Percentiles rank a stretch among this genome's conserved stretches.
These are phyloP conservation scores for Amphipoea oculea DNA, from an alignment of 2,888 invertebrate genomes.

Conservation along the genomic window DNA sequence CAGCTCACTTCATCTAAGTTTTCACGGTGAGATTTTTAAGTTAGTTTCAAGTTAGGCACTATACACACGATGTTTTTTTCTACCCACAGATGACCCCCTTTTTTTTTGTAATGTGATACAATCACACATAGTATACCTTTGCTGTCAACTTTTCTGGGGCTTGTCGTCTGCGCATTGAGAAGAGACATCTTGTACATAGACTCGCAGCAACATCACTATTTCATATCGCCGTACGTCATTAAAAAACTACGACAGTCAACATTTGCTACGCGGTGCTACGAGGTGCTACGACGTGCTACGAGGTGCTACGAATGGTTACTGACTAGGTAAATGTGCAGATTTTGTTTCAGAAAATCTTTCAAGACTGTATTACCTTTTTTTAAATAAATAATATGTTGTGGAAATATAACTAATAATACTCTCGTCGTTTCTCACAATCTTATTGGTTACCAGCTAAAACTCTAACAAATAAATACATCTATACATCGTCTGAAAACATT, in stretches of 20 bases:
- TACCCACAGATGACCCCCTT: neutral
- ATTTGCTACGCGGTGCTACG: conserved; percentile 33
- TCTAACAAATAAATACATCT: conserved; percentile 30
- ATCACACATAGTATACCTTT: neutral
- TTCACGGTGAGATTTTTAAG: neutral
- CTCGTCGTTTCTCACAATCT: conserved; percentile 5
- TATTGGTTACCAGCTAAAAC: conserved; percentile 22
- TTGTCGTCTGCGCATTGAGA: neutral
- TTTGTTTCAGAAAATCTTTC: conserved; percentile 9
- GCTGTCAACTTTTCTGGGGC: neutral
- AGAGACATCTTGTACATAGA: conserved; percentile 8
- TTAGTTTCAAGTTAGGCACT: neutral
- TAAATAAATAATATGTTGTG: conserved; percentile 17
- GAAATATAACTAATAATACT: conserved; percentile 1
- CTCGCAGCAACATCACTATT: conserved; percentile 8
- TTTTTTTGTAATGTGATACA: neutral
- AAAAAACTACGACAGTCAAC: conserved; percentile 35
- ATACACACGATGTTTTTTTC: conserved; percentile 7
- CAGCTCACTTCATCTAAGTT: neutral
- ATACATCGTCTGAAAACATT: conserved; percentile 28
- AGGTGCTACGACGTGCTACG: conserved; percentile 29
- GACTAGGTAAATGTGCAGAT: conserved; percentile 25
- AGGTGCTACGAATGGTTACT: conserved; percentile 16
- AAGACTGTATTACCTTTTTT: neutral
- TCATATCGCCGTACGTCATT: conserved; percentile 18